Evolutionary conservation across 2,797 vertebrate genomes (phyloP).

Genomic region (Schizopygopsis pylzovi): DNA sequence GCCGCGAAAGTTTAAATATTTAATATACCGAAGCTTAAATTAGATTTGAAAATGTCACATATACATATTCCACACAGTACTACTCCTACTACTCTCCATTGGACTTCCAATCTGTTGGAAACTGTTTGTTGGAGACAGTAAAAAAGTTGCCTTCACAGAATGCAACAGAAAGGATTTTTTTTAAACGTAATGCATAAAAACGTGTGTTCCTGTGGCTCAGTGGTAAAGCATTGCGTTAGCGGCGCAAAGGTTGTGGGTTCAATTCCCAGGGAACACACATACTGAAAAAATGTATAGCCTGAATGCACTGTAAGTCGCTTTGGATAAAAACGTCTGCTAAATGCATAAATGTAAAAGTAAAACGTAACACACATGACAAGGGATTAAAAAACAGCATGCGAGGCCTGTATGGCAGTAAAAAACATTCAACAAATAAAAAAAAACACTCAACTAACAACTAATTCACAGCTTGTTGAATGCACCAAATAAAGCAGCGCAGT

Average conservation of each 20-base stretch:
- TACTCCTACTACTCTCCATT: neutral
- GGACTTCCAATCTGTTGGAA: neutral
- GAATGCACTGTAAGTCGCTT: too few species aligned
- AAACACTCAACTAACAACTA: neutral
- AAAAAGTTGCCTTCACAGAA: neutral
- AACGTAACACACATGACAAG: neutral
- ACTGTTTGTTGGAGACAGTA: neutral
- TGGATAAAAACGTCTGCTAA: too few species aligned
- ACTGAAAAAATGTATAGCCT: too few species aligned
- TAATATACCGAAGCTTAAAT: neutral
- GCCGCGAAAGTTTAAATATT: neutral
- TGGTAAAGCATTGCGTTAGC: too few species aligned
- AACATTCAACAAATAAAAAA: too few species aligned
- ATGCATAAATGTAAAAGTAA: too few species aligned
- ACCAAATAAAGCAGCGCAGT: neutral
- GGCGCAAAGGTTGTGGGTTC: too few species aligned
- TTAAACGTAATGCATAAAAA: neutral
- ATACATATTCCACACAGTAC: neutral
- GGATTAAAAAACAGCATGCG: too few species aligned
- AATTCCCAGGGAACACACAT: too few species aligned
- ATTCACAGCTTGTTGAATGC: neutral
- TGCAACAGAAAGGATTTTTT: neutral
- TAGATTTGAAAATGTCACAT: neutral
- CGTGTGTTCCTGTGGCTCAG: too few species aligned
- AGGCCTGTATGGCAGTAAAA: neutral